Base-by-base conservation (phyloP, 2,113 vertebrate species). In the Brienomyrus longianalis region DNA sequence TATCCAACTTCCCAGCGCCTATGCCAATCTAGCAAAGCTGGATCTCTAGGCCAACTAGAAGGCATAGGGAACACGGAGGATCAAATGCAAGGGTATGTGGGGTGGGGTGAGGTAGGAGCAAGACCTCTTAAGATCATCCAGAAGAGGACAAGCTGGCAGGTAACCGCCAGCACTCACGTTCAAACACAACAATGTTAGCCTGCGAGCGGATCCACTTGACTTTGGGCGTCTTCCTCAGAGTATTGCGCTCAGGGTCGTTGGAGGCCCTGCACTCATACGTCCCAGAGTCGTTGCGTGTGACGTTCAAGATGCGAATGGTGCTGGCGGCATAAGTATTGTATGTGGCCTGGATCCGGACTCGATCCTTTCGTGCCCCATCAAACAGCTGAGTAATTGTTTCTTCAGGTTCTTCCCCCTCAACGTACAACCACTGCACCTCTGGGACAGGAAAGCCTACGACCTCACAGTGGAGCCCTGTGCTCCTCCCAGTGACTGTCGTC, bases 201-300 rank as follows among this genome's bases (percentile, higher is more conserved):
- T 98, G 98, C 84, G 98, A 97, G 91, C 96, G 97, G 96, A 99
- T 98, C 98, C 98, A 99, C 96, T 98, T 98, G 97, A 98, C 95
- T 97, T 96, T 97, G 92, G 98, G 98, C 11, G 92, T 96, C 94
- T 96, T 97, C 95, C 94, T 96, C 96, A 98, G 96, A 93, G 97
- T 96, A 92, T 99, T 98, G 94, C 97, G 97, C 92, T 98, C 96
- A 0, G 98, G 98, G 94, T 99, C 98, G 91, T 97, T 98, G 95
- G 97, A 99, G n/a, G 98, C 98, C 1, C 98, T 96, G 95, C 98
- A 99, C 94, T 99, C 98, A 0, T 98, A 99, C 0, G 93, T 98
- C 93, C 98, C 98, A 0, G 97, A 95, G 93, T 99, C 97, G 62
- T 97, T 93, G 62, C 91, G 39, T 1, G 91, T 91, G 92, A 99